Base-by-base conservation (phyloP, 2,888 invertebrate species). In the Spodoptera exigua region DNA sequence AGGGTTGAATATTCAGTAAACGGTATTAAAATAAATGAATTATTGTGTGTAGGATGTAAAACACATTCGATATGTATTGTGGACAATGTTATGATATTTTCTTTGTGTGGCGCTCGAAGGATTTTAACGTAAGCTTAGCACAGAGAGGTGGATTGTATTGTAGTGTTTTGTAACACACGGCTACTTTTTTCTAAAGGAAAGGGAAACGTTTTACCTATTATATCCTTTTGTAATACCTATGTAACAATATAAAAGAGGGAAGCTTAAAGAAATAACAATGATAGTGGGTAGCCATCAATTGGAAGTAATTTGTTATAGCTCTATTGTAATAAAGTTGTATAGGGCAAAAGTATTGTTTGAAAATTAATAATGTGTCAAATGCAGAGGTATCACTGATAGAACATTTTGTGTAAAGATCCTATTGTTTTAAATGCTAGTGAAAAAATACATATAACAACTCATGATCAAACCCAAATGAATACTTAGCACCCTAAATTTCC, bases 31-130 rank as follows among this genome's bases (percentile, higher is more conserved):
- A 68, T 73, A 69, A 61, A 55, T 21, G 55, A 61, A 68, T 73
- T 55, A 66, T 58, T 66, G 39, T 54, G n/a, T 59, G 43, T 47
- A 47, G 47, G 13, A 61, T 71, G 68, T 68, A 55, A 59, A 71
- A 68, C 49, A 68, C 44, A 61, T 68, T 68, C 68, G 61, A 68
- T 69, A 44, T 60, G 53, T 72, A 37, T 72, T 54, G 55, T 48
- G 69, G 73, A 73, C 73, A 72, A 27, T 61, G 73, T 61, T 58
- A 68, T 52, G 44, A 68, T 61, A 73, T 68, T 60, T 71, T 68
- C 68, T 69, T 55, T 73, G 68, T 61, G 37, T 16, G 36, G 43
- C 16, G 34, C 34, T 27, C 48, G 17, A 53, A 66, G 40, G 73
- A 54, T 72, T 54, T 60, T 43, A 60, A 73, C 51, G 73, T 68